phyloP scores from a whole-genome alignment of 30 jellyfish, hydroid and myxozoan species.

The Calvadosia cruxmelitensis region DNA sequence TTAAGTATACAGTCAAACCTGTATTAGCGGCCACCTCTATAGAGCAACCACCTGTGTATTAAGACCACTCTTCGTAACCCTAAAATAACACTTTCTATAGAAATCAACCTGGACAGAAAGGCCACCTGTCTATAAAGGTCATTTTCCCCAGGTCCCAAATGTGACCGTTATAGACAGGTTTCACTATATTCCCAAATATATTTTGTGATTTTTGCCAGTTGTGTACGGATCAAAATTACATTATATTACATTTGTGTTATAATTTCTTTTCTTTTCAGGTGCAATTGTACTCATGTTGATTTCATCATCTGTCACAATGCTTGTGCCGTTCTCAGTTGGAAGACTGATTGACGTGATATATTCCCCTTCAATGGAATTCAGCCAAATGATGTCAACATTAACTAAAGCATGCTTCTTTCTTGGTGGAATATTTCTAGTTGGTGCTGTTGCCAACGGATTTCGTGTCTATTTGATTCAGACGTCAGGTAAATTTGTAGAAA shows the following conservation, averaged over 20 bases:
- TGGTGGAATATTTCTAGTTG: slow-evolving; percentile 55
- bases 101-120: too few species aligned
- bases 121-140: too few species aligned
- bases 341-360: slow-evolving; percentile 79
- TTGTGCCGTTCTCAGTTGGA: slow-evolving; percentile 95
- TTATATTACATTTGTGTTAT: background rate
- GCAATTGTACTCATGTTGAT: slow-evolving; percentile 63
- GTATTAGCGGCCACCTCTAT: too few species aligned
- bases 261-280: slow-evolving; percentile 23
- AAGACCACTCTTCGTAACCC: too few species aligned
- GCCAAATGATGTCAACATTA: slow-evolving; percentile 63
- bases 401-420: slow-evolving; percentile 46
- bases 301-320: slow-evolving; percentile 82
- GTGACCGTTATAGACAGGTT: background rate
- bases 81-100: too few species aligned
- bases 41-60: too few species aligned
- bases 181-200: background rate
- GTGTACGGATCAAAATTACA: background rate
- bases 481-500: slow-evolving; percentile 47
- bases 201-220: background rate
- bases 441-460: slow-evolving; percentile 87
- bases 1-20: too few species aligned
- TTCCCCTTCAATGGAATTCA: slow-evolving; percentile 34
- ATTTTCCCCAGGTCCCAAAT: too few species aligned
- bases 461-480: slow-evolving; percentile 83